Conservation (phyloP, 1,140 invertebrate genomes). For the Rhagoletis pomonella region DNA sequence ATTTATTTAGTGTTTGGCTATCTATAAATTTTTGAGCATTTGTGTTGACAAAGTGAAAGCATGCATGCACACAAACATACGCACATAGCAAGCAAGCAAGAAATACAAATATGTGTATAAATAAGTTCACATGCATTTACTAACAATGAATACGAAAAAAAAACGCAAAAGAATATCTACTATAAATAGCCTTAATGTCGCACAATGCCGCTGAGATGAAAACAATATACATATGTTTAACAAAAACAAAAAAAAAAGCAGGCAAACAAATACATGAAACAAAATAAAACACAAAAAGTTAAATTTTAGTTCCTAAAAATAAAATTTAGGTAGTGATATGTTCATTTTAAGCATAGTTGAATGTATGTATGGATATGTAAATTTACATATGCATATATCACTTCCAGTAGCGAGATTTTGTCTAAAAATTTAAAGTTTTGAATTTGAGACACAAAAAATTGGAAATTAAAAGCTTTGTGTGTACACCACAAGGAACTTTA, state of each 20-base stretch:
- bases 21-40: slow-evolving; percentile 10
- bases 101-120: slow-evolving; percentile 45
- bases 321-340: slow-evolving; percentile 29
- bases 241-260: background rate
- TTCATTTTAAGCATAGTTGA: background rate
- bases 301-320: slow-evolving; percentile 31
- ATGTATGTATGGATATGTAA: background rate
- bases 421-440: background rate
- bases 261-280: background rate
- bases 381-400: background rate
- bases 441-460: slow-evolving; percentile 15
- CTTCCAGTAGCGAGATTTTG: background rate
- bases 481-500: no score
- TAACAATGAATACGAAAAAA: slow-evolving; percentile 23
- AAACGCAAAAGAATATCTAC: slow-evolving; percentile 17
- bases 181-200: slow-evolving; percentile 37
- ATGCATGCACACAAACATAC: background rate
- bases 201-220: slow-evolving; percentile 6
- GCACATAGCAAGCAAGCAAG: background rate
- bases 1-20: background rate
- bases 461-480: background rate
- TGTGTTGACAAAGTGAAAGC: slow-evolving; percentile 1
- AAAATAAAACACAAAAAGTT: background rate
- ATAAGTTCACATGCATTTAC: slow-evolving; percentile 40
- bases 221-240: slow-evolving; percentile 3